Evolutionary conservation across 2,888 invertebrate genomes (phyloP).

Genomic region (Linnaemya tessellans): DNA sequence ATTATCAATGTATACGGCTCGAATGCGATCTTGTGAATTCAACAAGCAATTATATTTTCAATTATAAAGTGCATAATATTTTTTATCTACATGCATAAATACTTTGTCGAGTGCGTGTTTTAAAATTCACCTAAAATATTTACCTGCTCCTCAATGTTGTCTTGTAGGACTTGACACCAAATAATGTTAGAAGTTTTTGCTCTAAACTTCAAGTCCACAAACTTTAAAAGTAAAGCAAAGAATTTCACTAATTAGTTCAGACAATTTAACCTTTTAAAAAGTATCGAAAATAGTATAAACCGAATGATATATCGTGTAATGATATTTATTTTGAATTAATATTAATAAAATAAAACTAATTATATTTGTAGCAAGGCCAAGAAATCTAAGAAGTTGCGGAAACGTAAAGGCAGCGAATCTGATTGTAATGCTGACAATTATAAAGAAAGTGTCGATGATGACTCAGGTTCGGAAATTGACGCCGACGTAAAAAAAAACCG

Average conservation of each 20-base stretch:
- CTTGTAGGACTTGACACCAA: too few species aligned
- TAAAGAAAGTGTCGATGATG: slow-evolving; percentile 80
- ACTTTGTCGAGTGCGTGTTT: background rate
- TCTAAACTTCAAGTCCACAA: too few species aligned
- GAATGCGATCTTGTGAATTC: too few species aligned
- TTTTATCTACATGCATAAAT: background rate
- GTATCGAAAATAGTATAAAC: background rate
- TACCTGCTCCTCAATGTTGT: too few species aligned
- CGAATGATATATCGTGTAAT: background rate
- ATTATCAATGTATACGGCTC: too few species aligned
- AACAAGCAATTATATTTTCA: too few species aligned
- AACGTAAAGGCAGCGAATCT: slow-evolving; percentile 84
- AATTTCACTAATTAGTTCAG: background rate
- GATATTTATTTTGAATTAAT: background rate
- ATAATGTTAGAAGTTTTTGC: too few species aligned
- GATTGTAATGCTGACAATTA: slow-evolving; percentile 82
- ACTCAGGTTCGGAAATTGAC: slow-evolving; percentile 81
- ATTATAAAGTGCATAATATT: too few species aligned
- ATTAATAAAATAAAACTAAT: slow-evolving; percentile 51
- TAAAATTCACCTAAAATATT: too few species aligned
- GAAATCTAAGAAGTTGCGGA: slow-evolving; percentile 85
- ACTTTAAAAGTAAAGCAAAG: too few species aligned
- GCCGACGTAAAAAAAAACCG: slow-evolving; percentile 81
- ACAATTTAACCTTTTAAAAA: background rate
- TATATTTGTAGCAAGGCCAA: slow-evolving; percentile 82